These are phyloP conservation scores for Xenops minutus DNA, from an alignment of 2,797 vertebrate genomes.

Conservation along the genomic window DNA sequence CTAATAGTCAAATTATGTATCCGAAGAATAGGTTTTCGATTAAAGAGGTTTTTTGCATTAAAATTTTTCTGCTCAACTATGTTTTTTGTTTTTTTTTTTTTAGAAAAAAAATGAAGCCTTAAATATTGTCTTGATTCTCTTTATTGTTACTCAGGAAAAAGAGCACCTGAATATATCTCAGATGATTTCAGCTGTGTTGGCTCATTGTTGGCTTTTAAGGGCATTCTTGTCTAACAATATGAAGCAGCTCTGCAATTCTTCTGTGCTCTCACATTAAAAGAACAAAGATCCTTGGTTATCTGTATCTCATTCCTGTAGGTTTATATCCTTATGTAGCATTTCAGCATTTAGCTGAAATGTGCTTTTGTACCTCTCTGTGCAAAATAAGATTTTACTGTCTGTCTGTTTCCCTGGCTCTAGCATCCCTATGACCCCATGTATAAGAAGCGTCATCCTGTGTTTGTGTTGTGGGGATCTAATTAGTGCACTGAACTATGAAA, in stretches of 20 bases:
- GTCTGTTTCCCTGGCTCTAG: not conserved
- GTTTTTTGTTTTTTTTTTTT: not conserved
- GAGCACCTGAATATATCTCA: not conserved
- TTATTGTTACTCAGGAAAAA: not conserved
- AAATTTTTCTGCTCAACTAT: not conserved
- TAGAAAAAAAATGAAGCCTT: not conserved
- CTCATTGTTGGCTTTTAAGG: not conserved
- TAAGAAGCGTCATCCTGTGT: not conserved
- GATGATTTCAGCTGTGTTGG: not conserved
- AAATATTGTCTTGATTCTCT: not conserved
- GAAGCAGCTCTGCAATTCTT: not conserved
- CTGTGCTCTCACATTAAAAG: not conserved
- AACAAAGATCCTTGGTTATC: not conserved
- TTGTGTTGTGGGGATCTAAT: slow-evolving; percentile 49
- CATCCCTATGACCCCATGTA: not conserved
- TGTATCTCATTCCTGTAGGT: not conserved
- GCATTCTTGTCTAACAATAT: not conserved
- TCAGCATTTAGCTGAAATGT: not conserved
- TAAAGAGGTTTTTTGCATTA: not conserved
- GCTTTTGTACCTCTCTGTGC: not conserved
- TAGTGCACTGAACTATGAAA: slow-evolving; percentile 48
- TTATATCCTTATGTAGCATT: not conserved
- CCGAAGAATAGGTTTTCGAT: not conserved
- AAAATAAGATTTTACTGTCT: not conserved
- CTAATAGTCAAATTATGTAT: not conserved